Base-by-base conservation (phyloP, 2,113 vertebrate genomes). In the Antechinus stuartii region DNA sequence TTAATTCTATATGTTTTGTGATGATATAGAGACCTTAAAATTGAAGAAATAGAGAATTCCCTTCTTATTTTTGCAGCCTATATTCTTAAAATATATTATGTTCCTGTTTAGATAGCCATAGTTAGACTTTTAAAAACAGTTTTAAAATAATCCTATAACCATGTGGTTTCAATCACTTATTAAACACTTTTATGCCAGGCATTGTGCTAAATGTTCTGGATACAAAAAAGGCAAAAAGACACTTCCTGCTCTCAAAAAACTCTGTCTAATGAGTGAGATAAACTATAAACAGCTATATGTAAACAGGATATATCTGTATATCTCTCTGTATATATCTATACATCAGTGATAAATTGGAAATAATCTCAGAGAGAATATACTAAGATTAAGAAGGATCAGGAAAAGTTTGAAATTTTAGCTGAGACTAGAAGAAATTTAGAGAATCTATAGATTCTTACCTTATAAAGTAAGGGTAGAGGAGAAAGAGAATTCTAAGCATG, bases 1-100 rank as follows among this genome's bases (percentile, higher is more conserved):
- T 90, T 16, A 89, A 23, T 47, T 19, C 92, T 35, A n/a, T 93
- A 90, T 92, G 53, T 57, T 92, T 97, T 90, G 94, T 26, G 95
- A 91, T 96, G 90, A 90, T 46, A 92, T n/a, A 90, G 89, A 90
- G 11, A 53, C 68, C 35, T 76, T 76, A 35, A 76, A 76, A 10
- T 12, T 22, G 14, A n/a, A 94, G 27, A 27, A 89, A 24, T 27
- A 61, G 50, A 89, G n/a, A 54, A 26, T 11, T 91, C 27, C 12
- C 10, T 94, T 96, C 35, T 76, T 76, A 76, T 76, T 76, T 76
- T 14, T 76, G 35, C 14, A 76, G 61, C 35, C 61, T 76, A 19
- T n/a, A n/a, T 76, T 76, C 35, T n/a, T 76, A 76, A 76, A 14
- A n/a, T 76, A 76, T 76, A n/a, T 12, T 16, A 68, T n/a, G n/a